These are phyloP conservation scores for Galerucella nymphaeae DNA, from an alignment of 2,888 invertebrate species.

Conservation along the genomic window DNA sequence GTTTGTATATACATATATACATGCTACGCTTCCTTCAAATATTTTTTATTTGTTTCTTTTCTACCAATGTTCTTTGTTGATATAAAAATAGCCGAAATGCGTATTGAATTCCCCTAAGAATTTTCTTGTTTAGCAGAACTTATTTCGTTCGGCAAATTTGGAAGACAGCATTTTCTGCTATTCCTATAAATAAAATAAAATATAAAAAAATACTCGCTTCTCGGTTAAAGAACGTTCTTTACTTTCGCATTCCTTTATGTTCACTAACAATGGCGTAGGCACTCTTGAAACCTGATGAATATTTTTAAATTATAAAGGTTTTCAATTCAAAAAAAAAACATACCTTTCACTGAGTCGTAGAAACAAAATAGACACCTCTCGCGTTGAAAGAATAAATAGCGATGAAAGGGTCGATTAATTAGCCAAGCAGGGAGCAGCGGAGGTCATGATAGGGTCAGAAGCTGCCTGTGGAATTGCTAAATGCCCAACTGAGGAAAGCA, in stretches of 20 bases:
- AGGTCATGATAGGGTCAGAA: too few species aligned
- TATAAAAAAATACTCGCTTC: neutral
- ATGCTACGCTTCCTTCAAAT: slow-evolving; percentile 34
- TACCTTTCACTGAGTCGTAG: too few species aligned
- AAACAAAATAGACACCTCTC: too few species aligned
- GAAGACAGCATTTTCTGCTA: neutral
- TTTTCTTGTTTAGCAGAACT: slow-evolving; percentile 37
- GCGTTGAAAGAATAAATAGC: too few species aligned
- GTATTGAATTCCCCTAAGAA: slow-evolving; percentile 49
- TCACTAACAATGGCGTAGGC: neutral
- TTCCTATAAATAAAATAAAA: neutral
- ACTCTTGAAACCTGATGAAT: too few species aligned
- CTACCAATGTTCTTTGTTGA: slow-evolving; percentile 41
- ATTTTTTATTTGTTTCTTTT: slow-evolving; percentile 48
- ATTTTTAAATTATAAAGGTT: neutral
- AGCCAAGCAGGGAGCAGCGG: too few species aligned
- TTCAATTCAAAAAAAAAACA: neutral
- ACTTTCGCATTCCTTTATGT: neutral
- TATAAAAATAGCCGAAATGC: slow-evolving; percentile 32
- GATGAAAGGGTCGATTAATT: too few species aligned
- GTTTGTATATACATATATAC: slow-evolving; percentile 14
- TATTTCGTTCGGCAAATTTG: slow-evolving; percentile 3
- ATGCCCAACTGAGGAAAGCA: too few species aligned
- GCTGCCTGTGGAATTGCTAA: too few species aligned
- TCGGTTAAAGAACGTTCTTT: neutral